Base-by-base conservation (phyloP, 2,888 invertebrate genomes). In the Ganaspis brasiliensis region DNA sequence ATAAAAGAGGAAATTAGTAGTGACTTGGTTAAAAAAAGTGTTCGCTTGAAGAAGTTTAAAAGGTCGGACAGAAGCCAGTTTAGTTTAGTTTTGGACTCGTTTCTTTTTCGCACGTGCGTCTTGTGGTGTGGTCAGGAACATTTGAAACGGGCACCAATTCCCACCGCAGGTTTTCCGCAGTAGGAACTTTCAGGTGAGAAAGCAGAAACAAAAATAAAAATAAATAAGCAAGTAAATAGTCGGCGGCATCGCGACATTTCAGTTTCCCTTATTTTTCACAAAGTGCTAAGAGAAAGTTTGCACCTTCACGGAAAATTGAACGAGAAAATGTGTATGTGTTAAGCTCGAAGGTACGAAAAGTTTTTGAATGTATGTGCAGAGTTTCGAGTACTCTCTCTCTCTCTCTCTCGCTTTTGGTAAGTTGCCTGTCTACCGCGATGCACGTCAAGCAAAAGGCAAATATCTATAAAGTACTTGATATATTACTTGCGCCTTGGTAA, bases 201-300 rank as follows among this genome's bases (percentile, higher is more conserved):
- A 67, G 21, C 14, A n/a, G 21, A 45, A 67, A 45, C 24, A 45
- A 67, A 21, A 61, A 45, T 55, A 35, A 56, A 56, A 56, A 55
- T 72, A 72, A 72, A 56, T 56, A 55, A 72, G 45, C 45, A 67
- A 67, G 45, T n/a, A 67, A 67, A 67, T 67, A 67, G 67, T 67
- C 45, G n/a, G 24, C 67, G 67, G 40, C 67, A 10, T 49, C 26
- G 67, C 67, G 45, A 67, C 45, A 45, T 49, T 45, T 67, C 26
- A 49, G 45, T 49, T 67, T 49, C 67, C 45, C 67, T 67, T 67
- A 67, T 67, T 67, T 67, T 67, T 67, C n/a, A 45, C 45, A 67
- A 49, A 67, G 45, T 67, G 26, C 16, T 26, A 24, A 14, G 67
- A 45, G 45, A 67, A 67, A 67, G 45, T 67, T 67, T 45, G 67